Evolutionary conservation across 2,797 vertebrate genomes (phyloP).

Genomic region (Myotis myotis): DNA sequence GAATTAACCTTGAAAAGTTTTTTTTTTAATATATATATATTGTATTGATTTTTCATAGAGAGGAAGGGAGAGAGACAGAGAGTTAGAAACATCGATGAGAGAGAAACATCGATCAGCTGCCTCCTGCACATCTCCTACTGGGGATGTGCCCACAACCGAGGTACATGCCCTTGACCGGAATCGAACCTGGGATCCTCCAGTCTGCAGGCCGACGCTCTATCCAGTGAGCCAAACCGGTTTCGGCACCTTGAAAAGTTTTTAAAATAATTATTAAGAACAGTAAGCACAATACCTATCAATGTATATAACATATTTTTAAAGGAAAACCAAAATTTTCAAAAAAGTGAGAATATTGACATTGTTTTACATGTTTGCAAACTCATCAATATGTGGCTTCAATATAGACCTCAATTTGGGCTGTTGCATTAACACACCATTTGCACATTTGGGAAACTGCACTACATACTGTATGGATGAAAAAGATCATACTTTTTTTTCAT

Average conservation of each 20-base stretch:
- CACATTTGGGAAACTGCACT: neutral
- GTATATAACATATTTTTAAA: neutral
- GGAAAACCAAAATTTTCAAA: conserved; percentile 3
- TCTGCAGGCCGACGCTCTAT: too few species aligned
- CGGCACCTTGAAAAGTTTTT: neutral
- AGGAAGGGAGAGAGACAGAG: too few species aligned
- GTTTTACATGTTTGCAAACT: neutral
- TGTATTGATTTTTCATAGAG: too few species aligned
- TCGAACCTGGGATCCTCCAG: too few species aligned
- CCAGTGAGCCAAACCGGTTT: too few species aligned
- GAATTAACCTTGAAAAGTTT: neutral
- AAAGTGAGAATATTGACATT: neutral
- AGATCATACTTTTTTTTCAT: conserved; percentile 14
- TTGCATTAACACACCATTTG: neutral
- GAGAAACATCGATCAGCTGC: too few species aligned
- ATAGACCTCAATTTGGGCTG: neutral
- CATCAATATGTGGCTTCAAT: neutral
- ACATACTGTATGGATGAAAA: neutral
- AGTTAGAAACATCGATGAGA: too few species aligned
- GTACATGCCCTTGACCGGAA: too few species aligned
- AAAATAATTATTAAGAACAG: neutral
- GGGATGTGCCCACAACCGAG: too few species aligned
- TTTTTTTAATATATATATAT: too few species aligned
- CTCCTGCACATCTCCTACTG: too few species aligned
- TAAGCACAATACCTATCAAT: neutral